Evolutionary conservation across 2,888 invertebrate species (phyloP).

Genomic region (Trachelus troglodyta): DNA sequence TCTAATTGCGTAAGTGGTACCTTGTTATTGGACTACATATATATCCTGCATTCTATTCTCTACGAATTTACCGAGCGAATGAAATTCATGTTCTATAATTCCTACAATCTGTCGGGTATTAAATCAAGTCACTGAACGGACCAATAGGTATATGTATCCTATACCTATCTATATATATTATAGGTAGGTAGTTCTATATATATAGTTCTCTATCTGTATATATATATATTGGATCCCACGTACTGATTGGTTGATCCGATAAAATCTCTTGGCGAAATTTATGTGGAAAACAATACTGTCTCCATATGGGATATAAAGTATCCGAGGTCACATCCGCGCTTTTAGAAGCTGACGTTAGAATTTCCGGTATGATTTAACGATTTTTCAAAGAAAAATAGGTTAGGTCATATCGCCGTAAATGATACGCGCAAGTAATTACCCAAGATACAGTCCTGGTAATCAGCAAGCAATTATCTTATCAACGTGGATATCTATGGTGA

Average conservation of each 20-base stretch:
- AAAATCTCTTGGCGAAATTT: constrained; percentile 24
- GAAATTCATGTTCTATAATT: constrained; percentile 4
- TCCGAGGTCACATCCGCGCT: background rate
- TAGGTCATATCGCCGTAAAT: background rate
- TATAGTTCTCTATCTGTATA: background rate
- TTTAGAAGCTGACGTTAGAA: background rate
- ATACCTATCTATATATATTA: background rate
- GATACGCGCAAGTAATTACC: background rate
- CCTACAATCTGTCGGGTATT: constrained; percentile 6
- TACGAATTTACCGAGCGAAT: background rate
- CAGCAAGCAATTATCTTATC: background rate
- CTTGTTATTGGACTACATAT: background rate
- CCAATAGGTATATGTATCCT: background rate
- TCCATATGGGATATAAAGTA: constrained; percentile 9
- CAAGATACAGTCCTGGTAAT: background rate
- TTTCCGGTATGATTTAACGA: background rate
- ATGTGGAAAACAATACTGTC: constrained; percentile 22
- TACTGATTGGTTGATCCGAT: constrained; percentile 25
- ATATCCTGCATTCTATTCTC: background rate
- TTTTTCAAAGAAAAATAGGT: background rate
- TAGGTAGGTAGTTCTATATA: background rate
- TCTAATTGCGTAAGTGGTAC: background rate
- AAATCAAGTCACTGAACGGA: constrained; percentile 2
- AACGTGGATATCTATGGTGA: background rate
- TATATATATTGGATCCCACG: constrained; percentile 6